Evolutionary conservation across 2,113 vertebrate species (phyloP), one percentile per base, ranked within the genome.

Genomic region (Lagopus leucura): DNA sequence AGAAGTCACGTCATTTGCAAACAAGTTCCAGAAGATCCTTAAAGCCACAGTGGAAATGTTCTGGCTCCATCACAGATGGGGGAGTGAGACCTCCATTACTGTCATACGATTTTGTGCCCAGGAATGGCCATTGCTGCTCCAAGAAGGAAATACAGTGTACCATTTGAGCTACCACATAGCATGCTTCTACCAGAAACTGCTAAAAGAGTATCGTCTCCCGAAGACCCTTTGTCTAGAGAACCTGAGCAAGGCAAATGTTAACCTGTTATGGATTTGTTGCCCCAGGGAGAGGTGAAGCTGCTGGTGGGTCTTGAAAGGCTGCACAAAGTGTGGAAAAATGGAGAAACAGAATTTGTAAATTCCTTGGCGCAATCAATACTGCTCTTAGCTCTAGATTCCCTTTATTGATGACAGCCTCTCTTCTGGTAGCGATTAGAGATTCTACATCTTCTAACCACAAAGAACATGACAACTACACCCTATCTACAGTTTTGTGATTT

Each of bases 381-480:
- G 80, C 66, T 89, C 63, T 84, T 36, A 81, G 93, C 67, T 81
- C 78, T 54, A 61, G 76, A 89, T 88, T 90, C 89, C 81, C 80
- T 95, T 95, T 96, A 97, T 97, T 27, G 54, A 97, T 97, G 94
- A 93, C 94, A 97, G 81, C 79, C 61, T 95, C 75, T 95, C 96
- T 95, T 22, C 36, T 82, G 88, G 92, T 86, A 94, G 74, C 77
- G 90, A 95, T 97, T 92, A 98, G 89, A 96, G 92, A 95, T 80
- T 80, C 78, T 89, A 89, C 84, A 95, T 96, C 91, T 97, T 97
- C 93, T 97, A 97, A 97, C 96, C 93, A 94, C 91, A 74, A 91
- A 87, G 89, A 96, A 95, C 91, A 97, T 93, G 97, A 96, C 90
- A 97, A 95, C 89, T 93, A 92, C 90, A 96, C 34, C 61, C 48